Conservation (phyloP, 2,888 invertebrate genomes). For the Furcula furcula region DNA sequence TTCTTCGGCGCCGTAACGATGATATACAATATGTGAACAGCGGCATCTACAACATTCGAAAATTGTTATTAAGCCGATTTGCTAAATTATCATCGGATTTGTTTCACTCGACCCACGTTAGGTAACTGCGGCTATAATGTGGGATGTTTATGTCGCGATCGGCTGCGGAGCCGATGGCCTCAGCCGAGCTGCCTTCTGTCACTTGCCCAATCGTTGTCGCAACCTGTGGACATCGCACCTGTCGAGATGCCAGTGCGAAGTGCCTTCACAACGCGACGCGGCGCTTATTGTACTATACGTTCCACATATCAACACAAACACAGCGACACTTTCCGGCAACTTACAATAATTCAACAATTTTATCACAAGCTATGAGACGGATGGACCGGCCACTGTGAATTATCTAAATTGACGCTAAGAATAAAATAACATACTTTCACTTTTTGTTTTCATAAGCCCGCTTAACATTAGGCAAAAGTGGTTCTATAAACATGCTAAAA, state of each 20-base stretch:
- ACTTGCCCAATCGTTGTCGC: slow-evolving; percentile 77
- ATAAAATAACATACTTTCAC: slow-evolving; percentile 47
- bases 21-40: slow-evolving; percentile 20
- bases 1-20: slow-evolving; percentile 37
- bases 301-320: slow-evolving; percentile 29
- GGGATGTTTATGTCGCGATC: slow-evolving; percentile 71
- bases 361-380: not conserved
- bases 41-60: slow-evolving; percentile 33
- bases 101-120: slow-evolving; percentile 60
- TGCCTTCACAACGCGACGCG: slow-evolving; percentile 49
- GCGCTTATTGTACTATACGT: slow-evolving; percentile 40
- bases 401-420: slow-evolving; percentile 32
- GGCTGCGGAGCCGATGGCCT: slow-evolving; percentile 69
- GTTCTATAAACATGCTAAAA: slow-evolving; percentile 40
- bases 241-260: slow-evolving; percentile 71
- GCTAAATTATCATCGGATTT: slow-evolving; percentile 65
- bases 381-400: slow-evolving; percentile 15
- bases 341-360: not conserved
- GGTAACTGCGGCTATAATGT: slow-evolving; percentile 67
- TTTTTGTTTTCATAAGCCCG: slow-evolving; percentile 37
- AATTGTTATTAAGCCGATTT: slow-evolving; percentile 47
- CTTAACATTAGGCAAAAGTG: slow-evolving; percentile 44
- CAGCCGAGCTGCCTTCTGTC: slow-evolving; percentile 53
- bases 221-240: slow-evolving; percentile 75
- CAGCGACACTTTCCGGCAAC: not conserved